These are phyloP conservation scores for Dolichomitus sp. DNA, from an alignment of 2,888 invertebrate genomes.

Conservation along the genomic window DNA sequence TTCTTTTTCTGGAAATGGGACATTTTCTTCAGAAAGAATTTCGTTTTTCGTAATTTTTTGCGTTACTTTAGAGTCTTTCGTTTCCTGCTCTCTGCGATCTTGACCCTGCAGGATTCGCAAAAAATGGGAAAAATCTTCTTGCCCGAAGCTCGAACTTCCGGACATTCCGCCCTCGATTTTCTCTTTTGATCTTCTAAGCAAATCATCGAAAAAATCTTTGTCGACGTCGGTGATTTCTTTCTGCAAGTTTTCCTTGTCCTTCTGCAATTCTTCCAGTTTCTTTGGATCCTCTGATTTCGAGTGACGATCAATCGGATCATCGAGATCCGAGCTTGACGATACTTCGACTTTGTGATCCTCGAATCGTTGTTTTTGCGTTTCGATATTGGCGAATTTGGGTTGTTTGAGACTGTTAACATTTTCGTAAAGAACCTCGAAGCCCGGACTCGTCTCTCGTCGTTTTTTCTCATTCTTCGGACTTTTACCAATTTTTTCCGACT, in stretches of 20 bases:
- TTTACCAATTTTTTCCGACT: slow-evolving; percentile 78
- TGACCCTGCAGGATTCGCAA: slow-evolving; percentile 81
- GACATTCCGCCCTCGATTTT: slow-evolving; percentile 81
- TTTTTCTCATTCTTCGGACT: slow-evolving; percentile 78
- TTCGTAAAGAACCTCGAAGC: slow-evolving; percentile 77
- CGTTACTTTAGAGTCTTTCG: slow-evolving; percentile 63
- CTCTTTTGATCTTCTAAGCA: slow-evolving; percentile 78
- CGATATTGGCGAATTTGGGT: slow-evolving; percentile 72
- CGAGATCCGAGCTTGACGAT: slow-evolving; percentile 82
- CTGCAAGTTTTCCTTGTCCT: slow-evolving; percentile 80
- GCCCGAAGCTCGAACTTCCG: slow-evolving; percentile 82
- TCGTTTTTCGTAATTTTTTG: slow-evolving; percentile 76
- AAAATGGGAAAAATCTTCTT: slow-evolving; percentile 84
- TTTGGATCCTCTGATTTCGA: slow-evolving; percentile 79
- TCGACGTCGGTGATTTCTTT: slow-evolving; percentile 84
- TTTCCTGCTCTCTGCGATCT: slow-evolving; percentile 69
- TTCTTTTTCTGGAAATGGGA: slow-evolving; percentile 83
- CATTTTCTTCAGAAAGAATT: slow-evolving; percentile 69
- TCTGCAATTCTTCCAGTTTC: slow-evolving; percentile 72
- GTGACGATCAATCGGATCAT: slow-evolving; percentile 83
- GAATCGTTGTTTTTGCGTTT: slow-evolving; percentile 79
- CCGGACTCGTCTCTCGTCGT: slow-evolving; percentile 73
- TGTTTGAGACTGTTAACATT: slow-evolving; percentile 74
- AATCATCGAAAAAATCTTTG: slow-evolving; percentile 82
- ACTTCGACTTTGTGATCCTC: slow-evolving; percentile 82